phyloP scores from a whole-genome alignment of 2,113 vertebrate species.

The Cinclus cinclus region DNA sequence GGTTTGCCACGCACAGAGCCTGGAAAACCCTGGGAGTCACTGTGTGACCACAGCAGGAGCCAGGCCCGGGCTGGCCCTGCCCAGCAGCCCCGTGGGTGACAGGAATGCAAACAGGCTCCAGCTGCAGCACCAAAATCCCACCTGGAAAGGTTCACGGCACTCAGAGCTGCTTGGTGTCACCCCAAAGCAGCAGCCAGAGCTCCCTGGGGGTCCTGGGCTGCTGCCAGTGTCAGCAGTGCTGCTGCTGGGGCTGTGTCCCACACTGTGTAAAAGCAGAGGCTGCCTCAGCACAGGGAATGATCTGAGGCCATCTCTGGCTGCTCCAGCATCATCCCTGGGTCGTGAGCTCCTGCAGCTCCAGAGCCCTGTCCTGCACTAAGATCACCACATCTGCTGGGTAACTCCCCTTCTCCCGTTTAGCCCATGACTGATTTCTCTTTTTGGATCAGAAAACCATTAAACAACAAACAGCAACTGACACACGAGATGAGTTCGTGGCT shows the following conservation, averaged over 20 bases:
- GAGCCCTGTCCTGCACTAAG: neutral
- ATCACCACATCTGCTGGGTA: neutral
- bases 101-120: neutral
- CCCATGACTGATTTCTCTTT: neutral
- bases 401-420: neutral
- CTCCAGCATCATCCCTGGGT: neutral
- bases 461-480: neutral
- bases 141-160: neutral
- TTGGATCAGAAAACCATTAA: neutral
- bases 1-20: slow-evolving; percentile 25
- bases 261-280: rapidly evolving
- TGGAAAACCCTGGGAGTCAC: slow-evolving; percentile 14
- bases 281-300: neutral
- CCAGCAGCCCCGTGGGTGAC: neutral
- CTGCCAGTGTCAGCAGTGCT: too few species aligned
- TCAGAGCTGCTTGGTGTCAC: neutral
- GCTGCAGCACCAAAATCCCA: neutral
- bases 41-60: neutral
- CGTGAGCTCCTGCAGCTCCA: neutral
- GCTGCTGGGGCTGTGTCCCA: neutral
- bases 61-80: too few species aligned
- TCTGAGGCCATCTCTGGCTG: too few species aligned
- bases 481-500: neutral
- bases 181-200: neutral
- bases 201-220: too few species aligned